phyloP scores from a whole-genome alignment of 2,888 invertebrate species.

The Tachina fera region DNA sequence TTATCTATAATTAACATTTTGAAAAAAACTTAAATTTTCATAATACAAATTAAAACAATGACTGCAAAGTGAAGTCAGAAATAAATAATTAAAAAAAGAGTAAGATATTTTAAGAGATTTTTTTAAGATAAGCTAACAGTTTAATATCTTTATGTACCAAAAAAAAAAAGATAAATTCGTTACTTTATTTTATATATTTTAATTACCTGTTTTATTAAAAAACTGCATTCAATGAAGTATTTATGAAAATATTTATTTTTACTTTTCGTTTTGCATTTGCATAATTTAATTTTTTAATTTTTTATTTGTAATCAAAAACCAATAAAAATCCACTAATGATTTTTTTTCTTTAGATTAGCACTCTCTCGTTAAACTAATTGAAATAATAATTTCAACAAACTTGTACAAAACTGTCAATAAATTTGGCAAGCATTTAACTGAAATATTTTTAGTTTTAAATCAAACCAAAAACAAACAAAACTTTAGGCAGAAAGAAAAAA shows the following conservation, averaged over 20 bases:
- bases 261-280: neutral
- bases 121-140: conserved; percentile 15
- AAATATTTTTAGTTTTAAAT: conserved; percentile 47
- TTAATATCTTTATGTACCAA: conserved; percentile 47
- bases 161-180: neutral
- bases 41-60: conserved; percentile 1
- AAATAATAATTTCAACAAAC: conserved; percentile 70
- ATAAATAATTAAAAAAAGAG: neutral
- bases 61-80: neutral
- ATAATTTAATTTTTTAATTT: neutral
- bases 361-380: conserved; percentile 65
- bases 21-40: conserved; percentile 21
- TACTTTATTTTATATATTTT: neutral
- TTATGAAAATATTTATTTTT: conserved; percentile 6
- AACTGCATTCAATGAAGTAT: neutral
- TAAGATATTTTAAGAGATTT: neutral
- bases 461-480: too few species aligned
- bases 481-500: conserved; percentile 3
- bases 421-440: conserved; percentile 61
- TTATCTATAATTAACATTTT: conserved; percentile 42
- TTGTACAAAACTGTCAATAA: conserved; percentile 70
- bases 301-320: conserved; percentile 37
- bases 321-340: conserved; percentile 51
- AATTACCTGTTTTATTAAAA: conserved; percentile 43
- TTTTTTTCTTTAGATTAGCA: neutral